Base-by-base conservation (phyloP, 2,797 vertebrate genomes). In the Gallirallus australis region DNA sequence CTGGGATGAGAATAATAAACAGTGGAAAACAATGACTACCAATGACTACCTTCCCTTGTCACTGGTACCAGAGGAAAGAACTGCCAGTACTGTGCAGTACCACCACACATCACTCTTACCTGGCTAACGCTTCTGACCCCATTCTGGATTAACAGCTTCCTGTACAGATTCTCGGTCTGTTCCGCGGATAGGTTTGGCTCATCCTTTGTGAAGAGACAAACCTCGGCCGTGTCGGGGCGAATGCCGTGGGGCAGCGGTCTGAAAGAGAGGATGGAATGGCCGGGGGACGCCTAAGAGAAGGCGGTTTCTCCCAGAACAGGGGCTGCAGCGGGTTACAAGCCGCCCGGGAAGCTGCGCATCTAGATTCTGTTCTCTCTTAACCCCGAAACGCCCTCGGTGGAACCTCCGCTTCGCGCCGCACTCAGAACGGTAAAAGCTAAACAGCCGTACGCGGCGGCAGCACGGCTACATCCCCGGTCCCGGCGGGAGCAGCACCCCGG, bases 121-220 rank as follows among this genome's bases (percentile, higher is more conserved):
- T 98, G 98, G 23, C 98, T 98, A 91, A 99, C 24, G 25, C 93
- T 97, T 83, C 95, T 98, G 90, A 99, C 92, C 1, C 98, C 99
- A 15, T 96, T 98, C 50, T 98, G 97, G 50, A 97, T 87, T 94
- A 99, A 93, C 81, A 99, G 97, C 53, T 98, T 99, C 96, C 96
- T 99, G 93, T 99, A 99, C 90, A 99, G 98, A 81, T 96, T 98
- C 91, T 99, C 98, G 0, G 98, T 99, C 95, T 99, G 98, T 9
- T 99, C 99, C 28, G 98, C 52, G 4, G 98, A 98, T 98, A 99
- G 98, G 23, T 98, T 98, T 56, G 98, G 99, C 73, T 99, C 99
- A 77, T 99, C 99, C 97, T 96, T 99, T 24, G 99, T 99, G 96
- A 99, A 99, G 11, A 99, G 98, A 95, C 99, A 99, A n/a, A 99